Evolutionary conservation across 2,888 invertebrate species (phyloP), one percentile per base, ranked within the genome.

Genomic region (Zaprionus bogoriensis): DNA sequence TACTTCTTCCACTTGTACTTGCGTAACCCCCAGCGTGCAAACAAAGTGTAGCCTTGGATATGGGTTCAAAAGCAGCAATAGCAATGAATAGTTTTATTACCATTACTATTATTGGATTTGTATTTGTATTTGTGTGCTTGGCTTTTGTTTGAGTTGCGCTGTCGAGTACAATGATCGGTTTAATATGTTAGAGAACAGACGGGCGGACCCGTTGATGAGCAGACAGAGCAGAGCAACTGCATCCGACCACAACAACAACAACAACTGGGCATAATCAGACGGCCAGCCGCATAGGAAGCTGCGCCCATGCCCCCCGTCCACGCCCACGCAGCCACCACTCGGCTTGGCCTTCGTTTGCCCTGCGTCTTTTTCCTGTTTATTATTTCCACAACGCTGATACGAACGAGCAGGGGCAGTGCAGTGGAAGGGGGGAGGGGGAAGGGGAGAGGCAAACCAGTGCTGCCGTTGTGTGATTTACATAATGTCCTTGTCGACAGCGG

Each of bases 141-240:
- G 9, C 25, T 42, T 57, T 42, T 57, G 50, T 50, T 57, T 50
- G 50, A 62, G 59, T 74, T 55, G 53, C 47, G 36, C 85, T 83
- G 89, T 89, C 89, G 77, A 83, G 77, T 82, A 87, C 88, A 89
- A 89, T 89, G 87, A 89, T 89, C 88, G 86, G 80, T 89, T 89
- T 89, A 89, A 89, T 89, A 89, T 89, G 84, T 89, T 88, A 89
- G 45, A 63, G 52, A 47, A 60, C 47, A 48, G 32, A 36, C 32
- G 14, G 9, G 17, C 17, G 20, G 45, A 50, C 42, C 27, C 23
- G 44, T 46, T 53, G 54, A 57, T 55, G 57, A 60, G 44, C 30
- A 53, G 39, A 27, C 38, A 39, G n/a, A n/a, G n/a, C n/a, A n/a
- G n/a, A n/a, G 20, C 41, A 47, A 30, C 32, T 36, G 39, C 48